Base-by-base conservation (phyloP, 1,140 invertebrate species). In the Saxidomus purpurata region DNA sequence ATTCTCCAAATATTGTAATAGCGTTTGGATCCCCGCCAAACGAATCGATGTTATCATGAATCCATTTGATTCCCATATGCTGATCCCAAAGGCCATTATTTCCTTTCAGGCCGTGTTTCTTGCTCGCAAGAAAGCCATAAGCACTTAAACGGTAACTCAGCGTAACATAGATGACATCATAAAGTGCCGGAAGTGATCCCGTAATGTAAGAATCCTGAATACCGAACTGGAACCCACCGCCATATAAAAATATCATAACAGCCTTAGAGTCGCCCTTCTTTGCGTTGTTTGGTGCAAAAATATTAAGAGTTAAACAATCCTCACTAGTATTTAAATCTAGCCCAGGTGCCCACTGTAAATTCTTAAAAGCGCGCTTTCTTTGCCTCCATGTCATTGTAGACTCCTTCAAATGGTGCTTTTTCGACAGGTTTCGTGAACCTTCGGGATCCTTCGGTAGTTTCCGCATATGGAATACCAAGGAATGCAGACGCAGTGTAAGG, bases 181-280 rank as follows among this genome's bases (percentile, higher is more conserved):
- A 91, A 11, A 93, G 83, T 22, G 98, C 97, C 0, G 98, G 98
- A 34, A 99, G 96, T 6, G 97, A 97, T 8, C 38, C 95, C 82
- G 97, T 98, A 96, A 99, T 98, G 95, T 99, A 99, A 15, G 99
- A 97, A 94, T 99, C 98, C 90, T 99, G 98, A 97, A 19, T 98
- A 98, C 36, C 98, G 98, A 43, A 25, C 28, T 95, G 98, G 98
- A 96, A 99, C 61, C 98, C 98, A 63, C 84, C 84, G 22, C 99
- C 98, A 95, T 98, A 99, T 87, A 99, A 97, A 98, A 98, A 99
- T 40, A 99, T 97, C 97, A 99, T 97, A 31, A 99, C 98, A 34
- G 98, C 97, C 93, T 97, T 98, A 11, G 38, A 40, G 9, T 87
- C 40, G 0, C 38, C 40, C 31, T 31, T 28, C 9, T 63, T 92